Percentiles rank a stretch among this genome's conserved stretches.
Evolutionary conservation across 2,113 vertebrate genomes (phyloP).

Genomic region (Sclerurus mexicanus): DNA sequence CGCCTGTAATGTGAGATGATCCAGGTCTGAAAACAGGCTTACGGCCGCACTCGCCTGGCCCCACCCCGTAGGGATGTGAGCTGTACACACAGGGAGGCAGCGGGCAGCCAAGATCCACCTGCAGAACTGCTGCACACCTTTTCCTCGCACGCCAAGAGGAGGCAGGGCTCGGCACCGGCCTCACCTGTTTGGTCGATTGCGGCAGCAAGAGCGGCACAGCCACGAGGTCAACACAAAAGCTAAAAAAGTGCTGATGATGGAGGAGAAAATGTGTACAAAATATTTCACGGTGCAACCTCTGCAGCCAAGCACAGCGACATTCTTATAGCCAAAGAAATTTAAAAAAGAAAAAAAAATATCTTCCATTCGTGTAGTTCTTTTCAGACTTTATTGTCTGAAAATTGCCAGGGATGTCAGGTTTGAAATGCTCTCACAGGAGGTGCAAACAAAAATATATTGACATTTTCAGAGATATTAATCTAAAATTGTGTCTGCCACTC

Average conservation of each 20-base stretch:
- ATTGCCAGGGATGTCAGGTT: neutral
- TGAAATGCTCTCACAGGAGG: neutral
- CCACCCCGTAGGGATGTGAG: neutral
- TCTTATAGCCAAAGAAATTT: neutral
- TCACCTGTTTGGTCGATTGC: neutral
- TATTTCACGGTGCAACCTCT: neutral
- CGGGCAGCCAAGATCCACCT: neutral
- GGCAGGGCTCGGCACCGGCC: neutral
- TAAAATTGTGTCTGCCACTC: neutral
- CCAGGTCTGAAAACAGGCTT: neutral
- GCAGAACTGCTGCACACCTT: neutral
- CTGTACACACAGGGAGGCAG: neutral
- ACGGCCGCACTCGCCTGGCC: neutral
- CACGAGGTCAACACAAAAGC: neutral
- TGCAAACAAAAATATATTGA: neutral
- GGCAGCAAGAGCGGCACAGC: neutral
- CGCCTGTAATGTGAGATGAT: neutral
- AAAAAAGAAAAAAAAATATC: neutral
- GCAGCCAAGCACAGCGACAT: neutral
- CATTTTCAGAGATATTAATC: neutral
- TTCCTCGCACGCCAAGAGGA: neutral
- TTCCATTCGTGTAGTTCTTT: neutral
- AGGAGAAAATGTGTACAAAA: neutral
- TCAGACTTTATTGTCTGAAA: neutral
- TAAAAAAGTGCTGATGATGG: neutral